Evolutionary conservation across 2,888 invertebrate species (phyloP).

Genomic region (Tanypteryx hageni): DNA sequence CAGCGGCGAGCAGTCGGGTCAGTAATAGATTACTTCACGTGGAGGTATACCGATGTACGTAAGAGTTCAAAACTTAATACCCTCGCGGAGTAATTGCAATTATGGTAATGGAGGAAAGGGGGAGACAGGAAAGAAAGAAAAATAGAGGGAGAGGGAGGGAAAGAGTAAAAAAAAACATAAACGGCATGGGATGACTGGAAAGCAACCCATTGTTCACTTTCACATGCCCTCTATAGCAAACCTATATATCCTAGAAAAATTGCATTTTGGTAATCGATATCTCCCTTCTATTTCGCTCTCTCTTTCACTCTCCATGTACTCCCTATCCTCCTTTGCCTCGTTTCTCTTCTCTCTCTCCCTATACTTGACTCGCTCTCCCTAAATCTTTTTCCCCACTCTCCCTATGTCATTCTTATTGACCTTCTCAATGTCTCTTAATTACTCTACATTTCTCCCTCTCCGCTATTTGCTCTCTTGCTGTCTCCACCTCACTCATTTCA

Average conservation of each 20-base stretch:
- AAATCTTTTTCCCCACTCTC: not conserved
- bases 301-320: not conserved
- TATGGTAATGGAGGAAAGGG: conserved; percentile 8
- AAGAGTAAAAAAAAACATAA: not conserved
- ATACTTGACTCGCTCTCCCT: not conserved
- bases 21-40: conserved; percentile 9
- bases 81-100: conserved; percentile 25
- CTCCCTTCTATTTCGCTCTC: not conserved
- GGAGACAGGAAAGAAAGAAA: not conserved
- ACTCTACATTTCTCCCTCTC: not conserved
- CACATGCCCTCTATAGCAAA: not conserved
- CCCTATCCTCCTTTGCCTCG: not conserved
- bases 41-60: not conserved
- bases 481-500: not conserved
- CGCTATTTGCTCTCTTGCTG: not conserved
- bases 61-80: not conserved
- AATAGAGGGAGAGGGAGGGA: not conserved
- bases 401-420: not conserved
- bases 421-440: not conserved
- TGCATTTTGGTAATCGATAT: not conserved
- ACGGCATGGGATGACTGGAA: not conserved
- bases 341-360: not conserved
- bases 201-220: not conserved
- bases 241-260: not conserved
- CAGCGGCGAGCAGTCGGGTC: not conserved